Base-by-base conservation (phyloP, 2,113 vertebrate species). In the Sialia sialis region DNA sequence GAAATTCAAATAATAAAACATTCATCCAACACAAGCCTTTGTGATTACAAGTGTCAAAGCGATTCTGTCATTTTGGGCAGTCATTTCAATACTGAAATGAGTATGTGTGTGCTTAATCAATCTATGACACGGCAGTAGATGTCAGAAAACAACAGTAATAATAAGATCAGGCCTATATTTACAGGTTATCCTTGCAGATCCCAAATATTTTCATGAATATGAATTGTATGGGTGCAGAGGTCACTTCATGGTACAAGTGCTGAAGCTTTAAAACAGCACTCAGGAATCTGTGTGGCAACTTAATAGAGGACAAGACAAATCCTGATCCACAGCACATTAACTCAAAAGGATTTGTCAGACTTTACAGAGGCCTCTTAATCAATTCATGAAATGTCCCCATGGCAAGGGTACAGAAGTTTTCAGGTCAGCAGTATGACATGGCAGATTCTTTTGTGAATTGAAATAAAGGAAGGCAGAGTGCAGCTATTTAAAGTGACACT, bases 1-100 rank as follows among this genome's bases (percentile, higher is more conserved):
- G 67, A 85, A 93, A 85, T 93, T 74, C 46, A 96, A 87, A 67
- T 66, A 77, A 55, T 80, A 59, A 88, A 95, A 95, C 70, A 63
- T 66, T 91, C 62, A 88, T 85, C 75, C 78, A 77, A 70, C 8
- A 11, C 63, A 95, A 90, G 63, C 36, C 36, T 83, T 74, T 85
- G 72, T 93, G 79, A 77, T 70, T 76, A 55, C 46, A 86, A 87
- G 52, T 70, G 74, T 94, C 80, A 75, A 84, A 92, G 79, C 64
- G n/a, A 92, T 76, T 89, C 83, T 72, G 43, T 77, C 82, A 86
- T 4, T 67, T 67, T 63, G 72, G 68, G 72, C 90, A 95, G 75
- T 16, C 49, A 51, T 26, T 51, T 51, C 78, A 77, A 11, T 55
- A 55, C 51, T 69, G 43, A 88, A 86, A 66, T 44, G 38, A 83